A percentile compares a stretch with the other conserved stretches of the same genome.
Evolutionary conservation across 2,113 vertebrate genomes (phyloP).

Genomic region (Arvicanthis niloticus): DNA sequence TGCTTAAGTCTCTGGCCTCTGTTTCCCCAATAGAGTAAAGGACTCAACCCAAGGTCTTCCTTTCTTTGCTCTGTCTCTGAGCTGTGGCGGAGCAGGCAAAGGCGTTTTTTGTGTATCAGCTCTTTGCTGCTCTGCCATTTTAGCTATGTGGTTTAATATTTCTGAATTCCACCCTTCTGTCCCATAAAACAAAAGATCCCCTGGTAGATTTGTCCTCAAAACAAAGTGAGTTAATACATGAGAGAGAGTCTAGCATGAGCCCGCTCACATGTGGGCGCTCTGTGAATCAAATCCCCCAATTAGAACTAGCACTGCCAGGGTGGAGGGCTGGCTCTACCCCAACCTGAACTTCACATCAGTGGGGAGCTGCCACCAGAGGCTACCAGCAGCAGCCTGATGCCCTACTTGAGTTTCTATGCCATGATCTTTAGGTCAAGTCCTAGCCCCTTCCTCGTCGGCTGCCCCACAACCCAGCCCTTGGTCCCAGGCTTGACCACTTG

Average conservation of each 20-base stretch:
- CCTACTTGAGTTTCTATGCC: not conserved
- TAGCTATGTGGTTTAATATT: not conserved
- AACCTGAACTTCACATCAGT: not conserved
- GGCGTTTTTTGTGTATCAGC: not conserved
- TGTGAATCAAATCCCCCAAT: not conserved
- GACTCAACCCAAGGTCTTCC: not conserved
- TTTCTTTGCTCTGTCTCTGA: not conserved
- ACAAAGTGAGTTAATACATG: not conserved
- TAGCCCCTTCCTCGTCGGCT: not conserved
- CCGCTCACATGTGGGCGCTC: not conserved
- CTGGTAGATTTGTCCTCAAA: not conserved
- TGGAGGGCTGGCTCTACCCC: not conserved
- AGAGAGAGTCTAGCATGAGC: not conserved
- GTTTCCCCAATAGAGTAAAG: not conserved
- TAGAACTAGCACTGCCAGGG: not conserved
- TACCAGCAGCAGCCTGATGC: too few relatives aligned
- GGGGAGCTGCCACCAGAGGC: not conserved
- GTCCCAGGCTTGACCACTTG: constrained; percentile 79
- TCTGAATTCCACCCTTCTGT: constrained; percentile 6
- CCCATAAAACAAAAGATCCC: not conserved
- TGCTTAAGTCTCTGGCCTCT: not conserved
- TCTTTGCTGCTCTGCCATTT: not conserved
- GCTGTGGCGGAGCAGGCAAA: not conserved
- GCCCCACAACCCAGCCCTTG: not conserved
- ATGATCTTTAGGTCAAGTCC: not conserved